Evolutionary conservation across 2,797 vertebrate genomes (phyloP), one percentile per base, ranked within the genome.

Genomic region (Pangasius macronema): DNA sequence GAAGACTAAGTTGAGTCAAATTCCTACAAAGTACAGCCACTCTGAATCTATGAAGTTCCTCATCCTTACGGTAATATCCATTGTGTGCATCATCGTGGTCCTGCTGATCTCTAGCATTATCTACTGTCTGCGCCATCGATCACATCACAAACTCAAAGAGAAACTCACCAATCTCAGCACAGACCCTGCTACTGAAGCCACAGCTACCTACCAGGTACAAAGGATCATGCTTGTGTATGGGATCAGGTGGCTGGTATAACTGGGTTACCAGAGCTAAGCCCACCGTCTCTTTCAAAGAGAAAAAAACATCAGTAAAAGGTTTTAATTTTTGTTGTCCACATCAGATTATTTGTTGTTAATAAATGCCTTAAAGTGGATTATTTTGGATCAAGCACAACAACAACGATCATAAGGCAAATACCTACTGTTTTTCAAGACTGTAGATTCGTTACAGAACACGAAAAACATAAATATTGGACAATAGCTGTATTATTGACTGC

Each of bases 11-110:
- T 93, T 98, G 89, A 94, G 95, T 85, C 94, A 96, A 91, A 96
- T 97, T 68, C 96, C 96, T 9, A 96, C 93, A 72, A 97, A 93
- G 89, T 95, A 95, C 85, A 97, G 97, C 90, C 96, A 95, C 82
- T 94, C 97, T 0, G 97, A 99, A 90, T 97, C 98, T 0, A 95
- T 97, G 91, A 98, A 97, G 95, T 99, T 98, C 94, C 94, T 98
- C 0, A 89, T 97, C 77, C 96, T 99, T 89, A 98, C 98, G 0
- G 95, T 99, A 2, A 95, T 98, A 89, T 98, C 97, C 85, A 94
- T 98, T 68, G 94, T 96, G 79, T 97, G 97, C 95, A 98, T 99
- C 88, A 91, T 94, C 0, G 96, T 94, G 30, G 96, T 99, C 84
- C 94, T 99, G 90, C 93, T 96, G 92, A 96, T 96, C 49, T 98